Base-by-base conservation (phyloP, 2,888 invertebrate species). In the Augiades crinisus region DNA sequence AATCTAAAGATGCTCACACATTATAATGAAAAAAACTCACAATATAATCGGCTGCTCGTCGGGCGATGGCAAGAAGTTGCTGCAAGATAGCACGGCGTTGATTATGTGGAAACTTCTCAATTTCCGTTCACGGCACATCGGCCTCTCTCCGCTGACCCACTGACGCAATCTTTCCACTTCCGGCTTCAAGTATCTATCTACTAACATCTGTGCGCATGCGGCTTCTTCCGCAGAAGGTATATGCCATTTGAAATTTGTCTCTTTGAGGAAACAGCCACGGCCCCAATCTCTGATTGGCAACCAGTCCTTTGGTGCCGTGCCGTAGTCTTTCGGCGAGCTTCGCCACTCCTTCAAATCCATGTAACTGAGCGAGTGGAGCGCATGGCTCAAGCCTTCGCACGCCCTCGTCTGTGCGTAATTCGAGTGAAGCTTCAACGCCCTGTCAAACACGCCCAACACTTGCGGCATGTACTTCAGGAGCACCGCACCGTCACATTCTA, bases 251-350 rank as follows among this genome's bases (percentile, higher is more conserved):
- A 96, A 82, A 5, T 92, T 86, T 12, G 94, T 83, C 17, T 93
- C 90, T 49, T 93, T 86, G 13, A 95, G 76, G 61, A 94, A 85
- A 12, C 93, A 92, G 0, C 94, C 91, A 54, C 91, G 90, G 0
- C 96, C 98, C 98, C 98, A 98, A 61, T 96, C 94, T 14, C 92
- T 90, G 14, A 96, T 90, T 6, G 95, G 93, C 36, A 96, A 85
- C 83, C 93, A 94, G 52, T 94, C 92, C 53, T 92, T 88, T 0
- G 94, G 88, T 0, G 93, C 93, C 30, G 88, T 84, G 13, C 92
- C 92, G 63, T 92, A 93, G 56, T 93, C 91, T 13, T 88, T 80
- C 0, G 91, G 77, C 0, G 91, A 89, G 70, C 93, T 93, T 61
- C 91, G 81, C 82, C 92, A 91, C 69, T 95, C 93, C 33, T 89